Conservation (phyloP, 1,140 invertebrate genomes). For the Harlomillsia oculata region DNA sequence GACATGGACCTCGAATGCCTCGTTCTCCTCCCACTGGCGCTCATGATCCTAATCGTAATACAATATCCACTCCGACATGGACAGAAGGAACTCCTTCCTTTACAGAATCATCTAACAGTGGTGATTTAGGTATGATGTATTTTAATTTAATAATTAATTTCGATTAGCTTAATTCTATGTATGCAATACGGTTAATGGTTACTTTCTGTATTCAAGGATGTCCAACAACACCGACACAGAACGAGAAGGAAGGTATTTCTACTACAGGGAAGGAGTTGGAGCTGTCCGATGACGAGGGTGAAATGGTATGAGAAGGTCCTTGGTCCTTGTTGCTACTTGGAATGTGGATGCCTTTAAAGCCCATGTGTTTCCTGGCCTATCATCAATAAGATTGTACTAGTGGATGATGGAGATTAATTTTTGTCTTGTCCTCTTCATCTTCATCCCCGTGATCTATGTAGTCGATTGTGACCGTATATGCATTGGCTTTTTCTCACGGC, state of each 20-base stretch:
- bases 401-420: constrained; percentile 12
- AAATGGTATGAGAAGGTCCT: constrained; percentile 28
- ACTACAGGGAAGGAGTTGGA: constrained; percentile 19
- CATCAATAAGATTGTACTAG: constrained; percentile 2
- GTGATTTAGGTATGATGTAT: constrained; percentile 59
- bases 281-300: constrained; percentile 24
- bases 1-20: constrained; percentile 45
- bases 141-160: not conserved
- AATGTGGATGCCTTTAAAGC: constrained; percentile 13
- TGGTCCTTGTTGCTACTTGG: constrained; percentile 1
- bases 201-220: constrained; percentile 9
- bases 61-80: constrained; percentile 81
- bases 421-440: constrained; percentile 4
- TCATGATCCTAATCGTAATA: constrained; percentile 50
- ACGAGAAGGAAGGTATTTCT: not conserved
- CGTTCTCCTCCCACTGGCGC: constrained; percentile 81
- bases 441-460: constrained; percentile 3
- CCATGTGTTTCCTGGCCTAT: constrained; percentile 20
- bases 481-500: constrained; percentile 3
- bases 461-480: constrained; percentile 4
- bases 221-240: constrained; percentile 26
- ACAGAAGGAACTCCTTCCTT: constrained; percentile 95
- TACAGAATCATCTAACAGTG: constrained; percentile 89
- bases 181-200: not conserved
- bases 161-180: not conserved